Evolutionary conservation across 2,888 invertebrate species (phyloP), one percentile per base, ranked within the genome.

Genomic region (Heliconius erato): DNA sequence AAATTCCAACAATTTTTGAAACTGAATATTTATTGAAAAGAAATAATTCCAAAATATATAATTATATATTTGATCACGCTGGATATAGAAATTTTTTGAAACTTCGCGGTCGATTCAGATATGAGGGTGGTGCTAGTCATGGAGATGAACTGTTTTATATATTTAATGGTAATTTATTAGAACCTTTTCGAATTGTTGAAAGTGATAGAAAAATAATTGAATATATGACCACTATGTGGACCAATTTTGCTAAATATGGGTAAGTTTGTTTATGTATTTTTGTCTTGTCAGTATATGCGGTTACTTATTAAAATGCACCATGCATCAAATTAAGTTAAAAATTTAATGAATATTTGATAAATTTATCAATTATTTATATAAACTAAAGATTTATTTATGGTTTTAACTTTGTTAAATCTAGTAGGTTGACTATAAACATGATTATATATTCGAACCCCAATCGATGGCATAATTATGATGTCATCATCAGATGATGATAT

Each of bases 171-270:
- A 87, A 87, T 40, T 69, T 94, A 14, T 91, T 92, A 54, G 79
- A 68, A 89, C 93, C 94, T 0, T 92, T 92, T 35, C 82, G 87
- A n/a, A 89, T 93, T 14, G 91, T 83, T 72, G 80, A 88, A 59
- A 85, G 88, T 63, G 95, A 95, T 86, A 85, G 85, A 35, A 86
- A 86, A 83, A 87, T 94, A 44, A 93, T 95, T 44, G 88, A 93
- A 26, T 88, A 87, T 84, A 91, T 95, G 87, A 94, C 95, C 3
- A 89, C 88, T 72, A 86, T 95, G 88, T 95, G 95, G 95, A 93
- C 92, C 0, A 92, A 95, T 85, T 95, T 95, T 84, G 95, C 95
- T 6, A 95, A 95, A 90, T 91, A 91, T 84, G 92, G 94, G 95
- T 95, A 87, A 74, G 87, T 67, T 32, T n/a, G 14, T 71, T 49